Base-by-base conservation (phyloP, 2,888 invertebrate species). In the Pherbina coryleti region DNA sequence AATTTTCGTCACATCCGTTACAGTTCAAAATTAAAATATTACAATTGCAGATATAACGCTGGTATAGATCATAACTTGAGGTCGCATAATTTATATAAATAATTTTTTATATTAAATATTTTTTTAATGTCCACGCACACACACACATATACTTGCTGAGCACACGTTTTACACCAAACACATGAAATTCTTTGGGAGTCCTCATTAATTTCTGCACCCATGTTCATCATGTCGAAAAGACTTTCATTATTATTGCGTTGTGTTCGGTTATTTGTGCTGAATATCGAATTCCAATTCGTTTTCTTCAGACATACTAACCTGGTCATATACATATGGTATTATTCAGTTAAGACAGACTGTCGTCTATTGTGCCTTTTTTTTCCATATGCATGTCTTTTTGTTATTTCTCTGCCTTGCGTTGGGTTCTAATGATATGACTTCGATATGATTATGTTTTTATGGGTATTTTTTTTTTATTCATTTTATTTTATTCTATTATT, bases 201-300 rank as follows among this genome's bases (percentile, higher is more conserved):
- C 28, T 14, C 70, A 71, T 71, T 60, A 64, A n/a, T 44, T 51
- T 78, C 76, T 70, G 67, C 55, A 75, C 57, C 73, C 71, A 37
- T n/a, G 69, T 60, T 9, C n/a, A 11, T 19, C 67, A 69, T 44
- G 28, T 76, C 19, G 64, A 31, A 70, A 74, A 76, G 70, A 76
- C 76, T 76, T 76, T 76, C 76, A 62, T 76, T 76, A 51, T 49
- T 75, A 14, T 44, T 57, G 28, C 55, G 67, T 64, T 57, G 53
- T 62, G 53, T 28, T 66, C 60, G 70, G 62, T 81, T 81, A 81
- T 76, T 79, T 78, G 79, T 77, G 73, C 79, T 79, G 81, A 80
- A 78, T 79, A 76, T 64, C 67, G 60, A 67, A 74, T 78, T 77
- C 76, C 67, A 60, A 57, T 70, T 77, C 49, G 69, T 70, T 79